Evolutionary conservation across 2,797 vertebrate species (phyloP).

Genomic region (Fistularia commersonii): DNA sequence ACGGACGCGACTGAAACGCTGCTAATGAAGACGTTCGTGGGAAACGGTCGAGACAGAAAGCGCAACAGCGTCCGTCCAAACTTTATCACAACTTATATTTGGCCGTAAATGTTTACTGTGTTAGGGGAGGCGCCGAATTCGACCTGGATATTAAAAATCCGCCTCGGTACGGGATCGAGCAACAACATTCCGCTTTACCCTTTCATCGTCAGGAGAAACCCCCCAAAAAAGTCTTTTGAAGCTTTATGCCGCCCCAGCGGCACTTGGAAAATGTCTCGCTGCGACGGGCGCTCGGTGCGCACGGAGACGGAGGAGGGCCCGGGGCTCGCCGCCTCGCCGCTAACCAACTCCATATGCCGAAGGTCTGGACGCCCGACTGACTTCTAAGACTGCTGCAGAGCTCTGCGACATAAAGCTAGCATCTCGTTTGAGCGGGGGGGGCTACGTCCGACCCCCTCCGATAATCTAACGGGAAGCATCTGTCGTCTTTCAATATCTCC

Average conservation of each 20-base stretch:
- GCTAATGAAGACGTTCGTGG: too few species aligned
- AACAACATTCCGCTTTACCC: too few species aligned
- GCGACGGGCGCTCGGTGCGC: constrained; percentile 43
- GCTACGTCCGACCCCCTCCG: constrained; percentile 24
- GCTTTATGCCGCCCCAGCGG: constrained; percentile 54
- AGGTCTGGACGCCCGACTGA: constrained; percentile 66
- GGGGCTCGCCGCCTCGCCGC: constrained; percentile 42
- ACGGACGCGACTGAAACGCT: too few species aligned
- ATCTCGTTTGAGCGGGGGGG: constrained; percentile 48
- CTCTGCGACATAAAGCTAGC: constrained; percentile 58
- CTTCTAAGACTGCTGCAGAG: constrained; percentile 62
- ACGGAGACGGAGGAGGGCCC: constrained; percentile 47
- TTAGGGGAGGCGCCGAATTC: too few species aligned
- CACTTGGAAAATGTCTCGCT: constrained; percentile 46
- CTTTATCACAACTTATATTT: constrained; percentile 7
- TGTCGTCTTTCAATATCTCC: constrained; percentile 46
- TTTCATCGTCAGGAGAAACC: too few species aligned
- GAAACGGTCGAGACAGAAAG: too few species aligned
- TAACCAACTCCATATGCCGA: constrained; percentile 72
- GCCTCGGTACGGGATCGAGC: too few species aligned
- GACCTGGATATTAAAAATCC: too few species aligned
- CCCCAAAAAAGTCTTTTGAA: constrained; percentile 66
- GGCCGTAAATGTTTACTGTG: not conserved
- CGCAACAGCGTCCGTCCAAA: too few species aligned
- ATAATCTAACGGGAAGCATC: constrained; percentile 53